Evolutionary conservation across 53 echinoderm and acorn worm species (phyloP), one percentile per base, ranked within the genome.

Genomic region (Zoroaster sp.): DNA sequence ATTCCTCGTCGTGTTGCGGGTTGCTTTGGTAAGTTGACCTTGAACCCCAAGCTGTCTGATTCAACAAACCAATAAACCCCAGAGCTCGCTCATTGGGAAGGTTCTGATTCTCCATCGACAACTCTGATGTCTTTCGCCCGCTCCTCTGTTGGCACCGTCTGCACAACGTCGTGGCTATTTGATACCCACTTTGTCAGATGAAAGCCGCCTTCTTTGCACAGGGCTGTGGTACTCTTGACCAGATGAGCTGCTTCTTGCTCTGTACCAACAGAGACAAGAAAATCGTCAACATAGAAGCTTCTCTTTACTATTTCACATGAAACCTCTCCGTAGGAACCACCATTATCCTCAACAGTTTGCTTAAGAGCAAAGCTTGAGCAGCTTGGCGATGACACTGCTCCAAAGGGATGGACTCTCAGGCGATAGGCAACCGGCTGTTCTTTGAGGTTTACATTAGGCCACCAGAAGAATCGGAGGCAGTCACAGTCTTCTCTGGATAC

Each of bases 1-100:
- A 94, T 92, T 10, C 91, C 91, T 85, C 93, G 69, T 86, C 95
- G 88, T 21, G 93, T 93, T 18, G 74, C 45, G 20, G 82, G 69
- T 39, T 73, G 40, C 1, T 91, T 75, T 78, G 77, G 87, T 0
- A 71, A 20, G 2, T 28, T 52, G 1, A 79, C 82, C 33, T 83
- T 93, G 59, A 88, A 95, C 12, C 88, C 76, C n/a, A 93, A 88
- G 6, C 49, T 81, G 77, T 94, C 92, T 7, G 74, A 45, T 21
- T 79, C 43, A 17, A 80, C 77, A 40, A 80, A 63, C 94, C 94
- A 94, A 20, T 46, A 33, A n/a, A 92, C 90, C 65, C 92, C 87
- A 52, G 40, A 20, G 86, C 69, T 37, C 69, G 41, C 66, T 69
- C 69, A 39, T 40, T 43, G n/a, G 69, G 87, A 23, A 86, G 69